Conservation (phyloP, 2,797 vertebrate species). For the Eupleurogrammus muticus region DNA sequence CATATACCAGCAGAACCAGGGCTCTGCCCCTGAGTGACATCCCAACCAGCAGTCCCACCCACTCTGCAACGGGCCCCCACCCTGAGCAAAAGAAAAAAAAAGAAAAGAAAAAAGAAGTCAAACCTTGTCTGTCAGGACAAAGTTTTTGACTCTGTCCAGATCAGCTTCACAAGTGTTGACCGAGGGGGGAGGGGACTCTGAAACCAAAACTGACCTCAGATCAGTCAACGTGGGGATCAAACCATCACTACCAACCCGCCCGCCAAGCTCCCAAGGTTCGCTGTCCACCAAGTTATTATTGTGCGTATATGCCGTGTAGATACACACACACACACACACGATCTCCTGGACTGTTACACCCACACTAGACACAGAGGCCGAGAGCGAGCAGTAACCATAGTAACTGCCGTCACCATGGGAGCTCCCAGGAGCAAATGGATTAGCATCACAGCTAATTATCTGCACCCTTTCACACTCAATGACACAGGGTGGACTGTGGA, state of each 20-base stretch:
- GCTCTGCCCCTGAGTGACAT: conserved; percentile 82
- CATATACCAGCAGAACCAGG: conserved; percentile 97
- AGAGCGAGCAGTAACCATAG: conserved; percentile 72
- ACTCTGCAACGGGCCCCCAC: conserved; percentile 41
- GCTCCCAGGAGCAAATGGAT: conserved; percentile 61
- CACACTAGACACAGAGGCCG: conserved; percentile 51
- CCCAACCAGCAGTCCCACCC: conserved; percentile 22
- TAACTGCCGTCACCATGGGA: conserved; percentile 70
- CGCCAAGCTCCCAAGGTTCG: conserved; percentile 40
- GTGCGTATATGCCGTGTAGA: conserved; percentile 41
- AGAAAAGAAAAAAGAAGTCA: conserved; percentile 60
- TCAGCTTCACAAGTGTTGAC: conserved; percentile 56
- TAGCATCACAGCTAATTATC: conserved; percentile 70
- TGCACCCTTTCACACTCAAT: conserved; percentile 54
- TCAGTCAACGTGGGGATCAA: conserved; percentile 59
- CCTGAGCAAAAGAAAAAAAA: too few relatives aligned
- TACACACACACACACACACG: conserved; percentile 19
- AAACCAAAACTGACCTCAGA: conserved; percentile 62
- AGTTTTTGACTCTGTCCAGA: conserved; percentile 53
- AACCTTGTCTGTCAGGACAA: conserved; percentile 53
- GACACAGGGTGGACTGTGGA: conserved; percentile 56
- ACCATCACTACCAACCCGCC: conserved; percentile 65
- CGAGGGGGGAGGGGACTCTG: conserved; percentile 22
- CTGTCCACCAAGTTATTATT: conserved; percentile 49
- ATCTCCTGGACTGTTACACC: conserved; percentile 61